These are phyloP conservation scores for Theonella swinhoei DNA, from an alignment of 37 sponge, comb jelly and placozoan species.

Conservation along the genomic window DNA sequence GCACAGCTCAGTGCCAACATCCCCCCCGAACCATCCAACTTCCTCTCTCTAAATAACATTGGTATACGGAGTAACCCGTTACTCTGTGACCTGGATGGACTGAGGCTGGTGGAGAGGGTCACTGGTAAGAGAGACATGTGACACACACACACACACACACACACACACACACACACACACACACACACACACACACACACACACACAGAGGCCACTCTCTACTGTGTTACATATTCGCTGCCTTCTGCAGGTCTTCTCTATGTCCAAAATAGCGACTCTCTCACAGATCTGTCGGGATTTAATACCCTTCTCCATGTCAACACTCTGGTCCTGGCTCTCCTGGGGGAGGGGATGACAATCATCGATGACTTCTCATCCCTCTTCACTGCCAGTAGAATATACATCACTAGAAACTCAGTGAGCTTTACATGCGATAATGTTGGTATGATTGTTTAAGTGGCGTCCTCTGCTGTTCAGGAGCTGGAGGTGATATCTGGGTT, in stretches of 20 bases:
- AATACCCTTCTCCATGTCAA: slow-evolving; percentile 18
- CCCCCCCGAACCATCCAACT: slow-evolving; percentile 5
- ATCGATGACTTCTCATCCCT: slow-evolving; percentile 41
- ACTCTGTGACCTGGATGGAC: slow-evolving; percentile 46
- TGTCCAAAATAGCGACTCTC: slow-evolving; percentile 38
- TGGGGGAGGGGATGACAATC: slow-evolving; percentile 3
- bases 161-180: no score
- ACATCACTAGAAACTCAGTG: slow-evolving; percentile 18
- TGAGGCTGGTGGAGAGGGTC: slow-evolving; percentile 27
- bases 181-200: no score
- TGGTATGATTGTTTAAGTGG: background rate
- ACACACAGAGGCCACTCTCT: no score
- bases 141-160: no score
- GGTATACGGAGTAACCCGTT: slow-evolving; percentile 30
- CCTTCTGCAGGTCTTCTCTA: slow-evolving; percentile 31
- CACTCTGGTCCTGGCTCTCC: slow-evolving; percentile 32
- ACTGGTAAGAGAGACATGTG: slow-evolving; percentile 18
- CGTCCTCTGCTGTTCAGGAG: slow-evolving; percentile 6
- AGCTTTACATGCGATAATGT: background rate
- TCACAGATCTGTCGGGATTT: slow-evolving; percentile 56
- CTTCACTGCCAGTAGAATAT: slow-evolving; percentile 5
- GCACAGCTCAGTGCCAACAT: slow-evolving; percentile 57
- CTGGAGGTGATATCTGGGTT: slow-evolving; percentile 61
- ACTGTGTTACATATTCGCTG: no score
- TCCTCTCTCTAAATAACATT: slow-evolving; percentile 17